Evolutionary conservation across 2,888 invertebrate genomes (phyloP).

Genomic region (Eupithecia subumbrata): DNA sequence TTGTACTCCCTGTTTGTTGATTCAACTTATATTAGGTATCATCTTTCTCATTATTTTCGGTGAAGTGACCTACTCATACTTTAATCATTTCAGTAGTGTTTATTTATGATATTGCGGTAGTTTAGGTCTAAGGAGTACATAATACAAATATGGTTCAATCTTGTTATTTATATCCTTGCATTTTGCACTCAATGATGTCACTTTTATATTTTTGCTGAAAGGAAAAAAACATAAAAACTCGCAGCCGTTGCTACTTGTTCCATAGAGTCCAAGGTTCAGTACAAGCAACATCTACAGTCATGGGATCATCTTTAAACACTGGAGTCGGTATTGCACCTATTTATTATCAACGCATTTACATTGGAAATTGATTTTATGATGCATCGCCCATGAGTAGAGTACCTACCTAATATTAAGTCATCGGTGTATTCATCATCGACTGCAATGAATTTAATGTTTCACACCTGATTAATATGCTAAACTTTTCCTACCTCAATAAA

Average conservation of each 20-base stretch:
- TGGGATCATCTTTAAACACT: conserved; percentile 25
- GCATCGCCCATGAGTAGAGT: conserved; percentile 10
- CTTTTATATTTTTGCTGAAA: not conserved
- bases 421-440: not conserved
- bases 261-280: not conserved
- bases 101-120: not conserved
- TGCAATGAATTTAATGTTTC: not conserved
- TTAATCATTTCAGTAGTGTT: not conserved
- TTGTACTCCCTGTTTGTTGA: not conserved
- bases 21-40: not conserved
- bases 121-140: not conserved
- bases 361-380: conserved; percentile 29
- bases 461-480: not conserved
- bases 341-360: conserved; percentile 22
- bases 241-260: not conserved
- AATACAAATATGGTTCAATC: not conserved
- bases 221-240: not conserved
- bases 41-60: not conserved
- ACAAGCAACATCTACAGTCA: conserved; percentile 25
- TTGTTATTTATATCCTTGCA: not conserved
- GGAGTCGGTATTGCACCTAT: conserved; percentile 10
- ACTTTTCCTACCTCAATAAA: not conserved
- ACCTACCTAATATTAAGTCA: not conserved
- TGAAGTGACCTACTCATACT: not conserved
- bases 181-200: not conserved